phyloP scores from a whole-genome alignment of 2,113 vertebrate species.

The Myotis brandtii region DNA sequence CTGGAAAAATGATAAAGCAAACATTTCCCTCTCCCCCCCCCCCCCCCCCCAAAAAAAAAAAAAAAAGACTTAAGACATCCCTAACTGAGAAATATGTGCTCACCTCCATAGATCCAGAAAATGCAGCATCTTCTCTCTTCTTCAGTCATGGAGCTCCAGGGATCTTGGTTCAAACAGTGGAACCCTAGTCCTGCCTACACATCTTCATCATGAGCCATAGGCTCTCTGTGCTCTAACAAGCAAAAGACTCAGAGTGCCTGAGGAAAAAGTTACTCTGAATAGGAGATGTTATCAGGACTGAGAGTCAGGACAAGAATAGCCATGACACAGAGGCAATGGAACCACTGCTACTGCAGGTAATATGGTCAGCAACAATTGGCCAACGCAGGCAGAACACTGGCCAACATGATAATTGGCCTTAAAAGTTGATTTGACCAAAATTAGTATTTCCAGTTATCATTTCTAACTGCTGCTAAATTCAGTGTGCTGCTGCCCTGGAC shows the following conservation, averaged over 20 bases:
- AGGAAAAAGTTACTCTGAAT: not conserved
- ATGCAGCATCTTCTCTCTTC: not conserved
- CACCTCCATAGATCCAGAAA: not conserved
- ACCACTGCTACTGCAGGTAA: not conserved
- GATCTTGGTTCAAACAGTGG: not conserved
- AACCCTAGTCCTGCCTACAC: not conserved
- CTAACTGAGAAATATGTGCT: slow-evolving; percentile 8
- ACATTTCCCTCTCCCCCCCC: not conserved
- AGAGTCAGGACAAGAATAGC: not conserved
- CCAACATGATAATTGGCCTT: not conserved
- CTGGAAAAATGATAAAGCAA: not conserved
- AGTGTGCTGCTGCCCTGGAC: not conserved
- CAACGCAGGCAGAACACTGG: not conserved
- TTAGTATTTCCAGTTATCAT: not conserved
- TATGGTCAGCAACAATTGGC: not conserved
- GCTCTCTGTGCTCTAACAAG: not conserved
- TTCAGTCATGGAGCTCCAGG: not conserved
- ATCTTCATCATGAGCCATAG: not conserved
- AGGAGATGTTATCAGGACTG: not conserved
- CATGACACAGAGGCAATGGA: not conserved
- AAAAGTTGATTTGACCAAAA: not conserved
- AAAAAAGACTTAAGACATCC: not conserved
- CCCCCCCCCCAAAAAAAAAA: not conserved
- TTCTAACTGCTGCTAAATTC: not conserved
- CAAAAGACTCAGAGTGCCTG: not conserved